Conservation (phyloP, 2,797 vertebrate genomes). For the Lutjanus argentimaculatus region DNA sequence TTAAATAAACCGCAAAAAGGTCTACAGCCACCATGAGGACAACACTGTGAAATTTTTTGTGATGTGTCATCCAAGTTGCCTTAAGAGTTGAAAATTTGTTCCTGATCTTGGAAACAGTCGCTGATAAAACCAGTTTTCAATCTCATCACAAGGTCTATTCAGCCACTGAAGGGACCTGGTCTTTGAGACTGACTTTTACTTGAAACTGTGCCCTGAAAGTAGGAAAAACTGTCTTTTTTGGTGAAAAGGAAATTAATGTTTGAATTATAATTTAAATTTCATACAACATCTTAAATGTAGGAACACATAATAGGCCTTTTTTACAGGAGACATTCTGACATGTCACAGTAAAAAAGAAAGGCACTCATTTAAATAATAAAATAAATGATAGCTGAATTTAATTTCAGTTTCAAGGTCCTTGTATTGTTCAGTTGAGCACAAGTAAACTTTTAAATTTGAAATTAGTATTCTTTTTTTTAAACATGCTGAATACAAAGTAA, state of each 20-base stretch:
- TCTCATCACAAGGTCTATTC: slow-evolving; percentile 9
- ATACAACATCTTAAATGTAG: not conserved
- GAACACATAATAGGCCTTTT: not conserved
- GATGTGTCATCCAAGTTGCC: not conserved
- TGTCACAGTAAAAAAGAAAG: not conserved
- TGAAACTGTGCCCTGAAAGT: not conserved
- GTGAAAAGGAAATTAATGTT: not conserved
- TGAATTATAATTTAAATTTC: not conserved
- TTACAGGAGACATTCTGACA: slow-evolving; percentile 9
- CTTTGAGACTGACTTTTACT: slow-evolving; percentile 4
- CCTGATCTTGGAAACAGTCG: not conserved
- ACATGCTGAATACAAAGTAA: not conserved
- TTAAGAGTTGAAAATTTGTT: not conserved
- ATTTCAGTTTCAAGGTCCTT: not conserved
- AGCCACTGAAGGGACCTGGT: slow-evolving; percentile 1
- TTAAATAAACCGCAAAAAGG: not conserved
- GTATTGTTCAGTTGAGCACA: not conserved
- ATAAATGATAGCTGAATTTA: not conserved
- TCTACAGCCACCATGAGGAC: not conserved
- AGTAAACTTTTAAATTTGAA: not conserved
- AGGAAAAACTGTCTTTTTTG: not conserved
- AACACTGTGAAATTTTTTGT: not conserved
- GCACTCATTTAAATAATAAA: not conserved
- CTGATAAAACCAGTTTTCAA: slow-evolving; percentile 11
- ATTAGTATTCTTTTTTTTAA: not conserved